These are phyloP conservation scores for Lagorchestes hirsutus DNA, from an alignment of 2,797 vertebrate species.

Conservation along the genomic window DNA sequence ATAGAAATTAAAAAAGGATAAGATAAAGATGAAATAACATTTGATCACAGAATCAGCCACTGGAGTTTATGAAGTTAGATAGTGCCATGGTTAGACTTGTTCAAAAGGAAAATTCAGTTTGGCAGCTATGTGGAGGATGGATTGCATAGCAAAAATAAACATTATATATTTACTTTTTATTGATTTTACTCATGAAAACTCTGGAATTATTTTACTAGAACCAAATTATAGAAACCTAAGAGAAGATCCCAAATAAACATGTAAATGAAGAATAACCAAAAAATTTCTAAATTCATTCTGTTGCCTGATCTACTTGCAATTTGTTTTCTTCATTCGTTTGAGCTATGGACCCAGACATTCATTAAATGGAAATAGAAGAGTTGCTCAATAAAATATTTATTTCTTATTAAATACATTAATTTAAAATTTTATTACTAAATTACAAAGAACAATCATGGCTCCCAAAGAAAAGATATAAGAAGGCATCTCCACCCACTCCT, in stretches of 20 bases:
- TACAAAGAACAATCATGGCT: not conserved
- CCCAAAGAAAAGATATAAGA: not conserved
- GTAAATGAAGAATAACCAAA: not conserved
- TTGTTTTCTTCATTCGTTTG: not conserved
- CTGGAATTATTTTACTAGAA: conserved; percentile 30
- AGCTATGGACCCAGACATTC: not conserved
- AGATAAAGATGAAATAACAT: not conserved
- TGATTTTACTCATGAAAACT: conserved; percentile 20
- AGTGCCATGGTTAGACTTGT: not conserved
- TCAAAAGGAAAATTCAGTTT: not conserved
- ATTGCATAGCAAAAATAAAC: not conserved
- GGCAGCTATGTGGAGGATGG: not conserved
- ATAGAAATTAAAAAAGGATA: not conserved
- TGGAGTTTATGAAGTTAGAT: not conserved
- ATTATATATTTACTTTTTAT: conserved; percentile 42
- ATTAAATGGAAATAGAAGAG: not conserved
- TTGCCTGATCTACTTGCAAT: not conserved
- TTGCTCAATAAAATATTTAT: not conserved
- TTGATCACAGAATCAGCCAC: not conserved
- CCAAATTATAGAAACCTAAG: conserved; percentile 1
- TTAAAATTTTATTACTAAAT: not conserved
- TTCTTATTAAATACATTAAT: not conserved
- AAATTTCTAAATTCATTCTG: not conserved
- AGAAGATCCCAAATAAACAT: conserved; percentile 32
- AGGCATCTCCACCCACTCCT: not conserved